Evolutionary conservation across 2,113 vertebrate species (phyloP).

Genomic region (Zapornia atra): DNA sequence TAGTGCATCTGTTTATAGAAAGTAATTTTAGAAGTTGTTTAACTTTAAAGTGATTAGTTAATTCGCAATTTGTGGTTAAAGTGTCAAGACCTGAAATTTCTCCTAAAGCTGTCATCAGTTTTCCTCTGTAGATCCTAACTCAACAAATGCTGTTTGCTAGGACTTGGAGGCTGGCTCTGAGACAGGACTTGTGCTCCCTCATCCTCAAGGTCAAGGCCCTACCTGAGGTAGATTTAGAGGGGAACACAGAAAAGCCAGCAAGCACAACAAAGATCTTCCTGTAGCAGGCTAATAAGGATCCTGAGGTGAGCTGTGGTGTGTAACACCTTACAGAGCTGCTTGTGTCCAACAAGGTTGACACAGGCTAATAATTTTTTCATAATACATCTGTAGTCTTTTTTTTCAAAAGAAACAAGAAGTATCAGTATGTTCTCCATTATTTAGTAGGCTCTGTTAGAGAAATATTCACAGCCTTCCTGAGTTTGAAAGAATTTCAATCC

Average conservation of each 20-base stretch:
- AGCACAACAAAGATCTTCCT: background rate
- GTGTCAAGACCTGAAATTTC: background rate
- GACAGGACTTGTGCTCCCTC: background rate
- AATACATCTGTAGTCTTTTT: background rate
- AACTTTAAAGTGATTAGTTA: conserved; percentile 51
- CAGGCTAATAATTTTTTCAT: background rate
- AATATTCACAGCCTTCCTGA: background rate
- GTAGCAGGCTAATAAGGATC: background rate
- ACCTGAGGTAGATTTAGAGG: background rate
- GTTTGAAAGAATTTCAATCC: background rate
- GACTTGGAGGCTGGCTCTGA: background rate
- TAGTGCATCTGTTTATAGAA: conserved; percentile 47
- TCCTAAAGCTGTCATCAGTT: background rate
- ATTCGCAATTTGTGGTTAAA: conserved; percentile 40
- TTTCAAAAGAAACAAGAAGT: background rate
- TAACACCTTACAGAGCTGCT: background rate
- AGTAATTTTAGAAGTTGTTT: conserved; percentile 58
- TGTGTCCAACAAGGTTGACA: background rate
- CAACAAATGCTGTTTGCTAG: background rate
- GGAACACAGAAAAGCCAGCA: background rate
- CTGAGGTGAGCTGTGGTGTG: background rate
- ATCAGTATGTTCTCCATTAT: background rate
- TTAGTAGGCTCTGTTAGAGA: background rate
- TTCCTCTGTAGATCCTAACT: background rate
- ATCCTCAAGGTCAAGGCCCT: background rate